Evolutionary conservation across 1,140 invertebrate species (phyloP).

Genomic region (Drosophila teissieri): DNA sequence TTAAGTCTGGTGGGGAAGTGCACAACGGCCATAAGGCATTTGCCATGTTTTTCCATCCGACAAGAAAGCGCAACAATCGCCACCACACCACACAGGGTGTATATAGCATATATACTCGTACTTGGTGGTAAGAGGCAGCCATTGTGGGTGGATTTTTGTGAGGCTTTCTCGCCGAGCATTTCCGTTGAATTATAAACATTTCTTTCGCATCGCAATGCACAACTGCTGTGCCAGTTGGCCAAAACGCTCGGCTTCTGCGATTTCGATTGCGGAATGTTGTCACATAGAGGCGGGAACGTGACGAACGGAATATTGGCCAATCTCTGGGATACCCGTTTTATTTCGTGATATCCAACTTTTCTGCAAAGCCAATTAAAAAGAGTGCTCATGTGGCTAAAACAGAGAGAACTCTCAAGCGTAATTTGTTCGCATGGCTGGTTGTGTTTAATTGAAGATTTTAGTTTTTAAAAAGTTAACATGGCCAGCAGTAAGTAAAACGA

Average conservation of each 20-base stretch:
- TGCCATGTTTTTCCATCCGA: slow-evolving; percentile 40
- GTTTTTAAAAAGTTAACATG: neutral
- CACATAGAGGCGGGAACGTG: slow-evolving; percentile 22
- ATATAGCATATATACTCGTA: slow-evolving; percentile 5
- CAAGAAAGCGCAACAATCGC: slow-evolving; percentile 47
- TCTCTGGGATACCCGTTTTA: neutral
- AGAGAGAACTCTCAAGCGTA: neutral
- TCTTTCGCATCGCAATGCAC: slow-evolving; percentile 19
- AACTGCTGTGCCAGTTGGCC: slow-evolving; percentile 12
- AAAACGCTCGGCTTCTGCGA: slow-evolving; percentile 17
- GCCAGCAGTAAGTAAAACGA: no score
- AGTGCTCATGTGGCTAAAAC: slow-evolving; percentile 20
- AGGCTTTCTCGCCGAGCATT: slow-evolving; percentile 38
- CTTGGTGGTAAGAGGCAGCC: neutral
- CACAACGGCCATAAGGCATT: slow-evolving; percentile 30
- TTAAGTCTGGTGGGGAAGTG: slow-evolving; percentile 9
- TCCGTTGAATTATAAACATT: slow-evolving; percentile 55
- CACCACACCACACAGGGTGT: slow-evolving; percentile 2
- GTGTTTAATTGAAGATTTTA: slow-evolving; percentile 10
- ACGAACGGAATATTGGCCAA: slow-evolving; percentile 27
- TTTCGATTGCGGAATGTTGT: slow-evolving; percentile 35
- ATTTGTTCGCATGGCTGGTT: neutral
- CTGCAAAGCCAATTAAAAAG: slow-evolving; percentile 20
- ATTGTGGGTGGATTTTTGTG: slow-evolving; percentile 21
- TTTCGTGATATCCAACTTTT: neutral